phyloP scores from a whole-genome alignment of 2,113 vertebrate genomes.

The Bothrops jararaca region DNA sequence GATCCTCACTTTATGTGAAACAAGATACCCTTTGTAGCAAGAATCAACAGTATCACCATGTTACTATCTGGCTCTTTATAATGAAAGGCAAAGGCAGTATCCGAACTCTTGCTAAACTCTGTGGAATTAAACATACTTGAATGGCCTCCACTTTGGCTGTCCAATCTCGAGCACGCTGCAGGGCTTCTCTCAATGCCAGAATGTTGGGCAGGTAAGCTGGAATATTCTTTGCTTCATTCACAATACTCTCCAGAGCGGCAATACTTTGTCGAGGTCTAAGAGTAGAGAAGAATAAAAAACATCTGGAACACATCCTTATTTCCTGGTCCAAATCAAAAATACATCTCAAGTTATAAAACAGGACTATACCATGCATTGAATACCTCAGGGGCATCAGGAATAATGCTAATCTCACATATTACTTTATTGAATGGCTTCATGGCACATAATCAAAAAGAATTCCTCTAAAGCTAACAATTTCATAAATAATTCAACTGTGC shows the following conservation, averaged over 20 bases:
- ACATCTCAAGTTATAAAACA: neutral
- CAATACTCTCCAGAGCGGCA: constrained; percentile 88
- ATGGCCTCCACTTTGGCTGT: constrained; percentile 91
- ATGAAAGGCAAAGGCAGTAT: neutral
- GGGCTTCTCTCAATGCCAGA: constrained; percentile 87
- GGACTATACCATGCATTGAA: neutral
- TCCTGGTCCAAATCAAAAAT: neutral
- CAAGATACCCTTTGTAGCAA: neutral
- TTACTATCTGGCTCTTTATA: neutral
- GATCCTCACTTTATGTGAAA: neutral
- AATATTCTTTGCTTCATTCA: constrained; percentile 93
- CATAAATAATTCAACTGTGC: neutral
- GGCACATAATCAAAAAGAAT: neutral
- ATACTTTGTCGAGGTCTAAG: constrained; percentile 90
- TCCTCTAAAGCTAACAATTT: neutral
- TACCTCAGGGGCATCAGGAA: neutral
- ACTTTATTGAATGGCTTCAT: neutral
- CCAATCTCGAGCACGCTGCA: constrained; percentile 96
- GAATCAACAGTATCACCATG: neutral
- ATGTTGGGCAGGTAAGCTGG: constrained; percentile 95
- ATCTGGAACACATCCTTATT: neutral
- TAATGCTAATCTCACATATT: neutral
- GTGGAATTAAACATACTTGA: constrained; percentile 75
- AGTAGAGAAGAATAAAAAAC: constrained; percentile 36
- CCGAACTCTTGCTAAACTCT: neutral